Percentiles rank a stretch among this genome's conserved stretches.
These are phyloP conservation scores for Isotomurus palustris DNA, from an alignment of 2,888 invertebrate species.

Conservation along the genomic window DNA sequence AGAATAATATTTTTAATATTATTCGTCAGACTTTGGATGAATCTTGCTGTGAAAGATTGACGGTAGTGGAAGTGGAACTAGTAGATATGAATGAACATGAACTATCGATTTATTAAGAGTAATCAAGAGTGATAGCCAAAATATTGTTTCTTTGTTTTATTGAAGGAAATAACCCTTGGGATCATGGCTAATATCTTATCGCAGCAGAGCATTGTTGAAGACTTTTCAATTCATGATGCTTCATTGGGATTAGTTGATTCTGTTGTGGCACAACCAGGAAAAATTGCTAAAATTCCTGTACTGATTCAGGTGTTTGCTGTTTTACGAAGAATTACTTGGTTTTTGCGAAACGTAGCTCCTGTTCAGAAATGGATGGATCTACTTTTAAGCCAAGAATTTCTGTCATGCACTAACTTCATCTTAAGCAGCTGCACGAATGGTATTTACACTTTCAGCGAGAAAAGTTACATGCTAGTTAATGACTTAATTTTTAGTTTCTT, in stretches of 20 bases:
- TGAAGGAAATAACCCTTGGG: constrained; percentile 73
- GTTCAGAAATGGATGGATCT: constrained; percentile 51
- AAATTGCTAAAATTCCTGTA: constrained; percentile 28
- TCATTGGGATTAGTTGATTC: constrained; percentile 58
- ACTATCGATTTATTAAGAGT: background rate
- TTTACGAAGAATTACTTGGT: constrained; percentile 66
- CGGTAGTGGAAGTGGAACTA: constrained; percentile 48
- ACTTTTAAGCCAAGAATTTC: constrained; percentile 47
- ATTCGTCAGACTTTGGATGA: constrained; percentile 58
- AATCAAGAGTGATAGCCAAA: background rate
- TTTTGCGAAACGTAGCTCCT: constrained; percentile 60
- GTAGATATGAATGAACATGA: background rate
- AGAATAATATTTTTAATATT: constrained; percentile 64
- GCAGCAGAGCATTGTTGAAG: constrained; percentile 58
- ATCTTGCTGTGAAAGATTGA: constrained; percentile 61
- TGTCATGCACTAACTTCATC: constrained; percentile 62
- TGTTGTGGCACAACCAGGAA: constrained; percentile 50
- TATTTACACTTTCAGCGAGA: constrained; percentile 42
- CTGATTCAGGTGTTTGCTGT: constrained; percentile 56
- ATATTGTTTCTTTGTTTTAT: constrained; percentile 1
- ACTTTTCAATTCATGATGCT: constrained; percentile 57
- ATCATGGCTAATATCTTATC: constrained; percentile 80
- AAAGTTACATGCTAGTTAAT: background rate
- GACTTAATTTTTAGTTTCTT: background rate
- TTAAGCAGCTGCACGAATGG: constrained; percentile 67